These are phyloP conservation scores for Gallinago stenura DNA, from an alignment of 2,797 vertebrate genomes.

Conservation along the genomic window DNA sequence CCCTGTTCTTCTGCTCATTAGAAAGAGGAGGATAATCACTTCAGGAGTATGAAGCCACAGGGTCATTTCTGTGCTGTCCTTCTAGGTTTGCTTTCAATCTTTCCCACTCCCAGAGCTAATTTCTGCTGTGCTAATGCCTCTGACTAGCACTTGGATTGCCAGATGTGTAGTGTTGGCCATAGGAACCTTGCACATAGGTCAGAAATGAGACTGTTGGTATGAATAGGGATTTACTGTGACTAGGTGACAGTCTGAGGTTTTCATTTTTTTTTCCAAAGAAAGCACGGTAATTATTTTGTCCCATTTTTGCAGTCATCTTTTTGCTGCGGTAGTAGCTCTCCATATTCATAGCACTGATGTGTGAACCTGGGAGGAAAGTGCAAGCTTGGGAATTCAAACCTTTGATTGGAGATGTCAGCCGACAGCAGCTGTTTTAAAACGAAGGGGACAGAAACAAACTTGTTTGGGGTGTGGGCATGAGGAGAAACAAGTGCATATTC, in stretches of 20 bases:
- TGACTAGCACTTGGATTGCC: neutral
- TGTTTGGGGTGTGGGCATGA: neutral
- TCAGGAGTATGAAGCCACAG: neutral
- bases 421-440: constrained; percentile 10
- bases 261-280: neutral
- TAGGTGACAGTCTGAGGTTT: neutral
- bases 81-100: neutral
- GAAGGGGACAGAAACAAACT: neutral
- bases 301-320: neutral
- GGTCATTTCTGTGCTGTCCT: neutral
- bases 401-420: neutral
- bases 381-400: neutral
- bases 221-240: neutral
- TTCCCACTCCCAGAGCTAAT: neutral
- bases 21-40: neutral
- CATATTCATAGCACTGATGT: neutral
- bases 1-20: neutral
- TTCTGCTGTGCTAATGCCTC: neutral
- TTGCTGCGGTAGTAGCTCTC: neutral
- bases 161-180: neutral
- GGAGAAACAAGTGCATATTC: constrained; percentile 16
- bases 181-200: fast-evolving
- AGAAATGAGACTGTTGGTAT: neutral
- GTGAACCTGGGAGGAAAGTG: neutral
- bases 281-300: neutral